These are phyloP conservation scores for Zalophus californianus DNA, from an alignment of 2,797 vertebrate genomes.

Conservation along the genomic window DNA sequence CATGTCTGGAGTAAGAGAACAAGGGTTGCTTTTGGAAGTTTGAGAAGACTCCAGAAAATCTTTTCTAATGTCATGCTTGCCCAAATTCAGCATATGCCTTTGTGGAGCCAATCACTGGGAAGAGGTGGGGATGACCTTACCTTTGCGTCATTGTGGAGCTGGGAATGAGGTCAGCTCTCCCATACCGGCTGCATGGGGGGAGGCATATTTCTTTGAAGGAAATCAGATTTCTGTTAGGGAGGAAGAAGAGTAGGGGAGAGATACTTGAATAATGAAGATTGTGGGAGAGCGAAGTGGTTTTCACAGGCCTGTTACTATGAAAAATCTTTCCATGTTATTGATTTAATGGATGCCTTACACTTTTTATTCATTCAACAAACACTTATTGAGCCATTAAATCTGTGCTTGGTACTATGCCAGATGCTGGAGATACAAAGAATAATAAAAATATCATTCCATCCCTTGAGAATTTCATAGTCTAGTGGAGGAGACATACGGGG, in stretches of 20 bases:
- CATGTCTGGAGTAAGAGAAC: not conserved
- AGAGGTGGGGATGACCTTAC: not conserved
- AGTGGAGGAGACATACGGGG: not conserved
- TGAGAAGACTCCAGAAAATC: not conserved
- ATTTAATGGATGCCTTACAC: not conserved
- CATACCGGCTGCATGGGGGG: not conserved
- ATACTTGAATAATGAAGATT: not conserved
- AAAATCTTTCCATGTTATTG: not conserved
- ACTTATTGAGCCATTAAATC: not conserved
- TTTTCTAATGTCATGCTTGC: not conserved
- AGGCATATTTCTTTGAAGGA: not conserved
- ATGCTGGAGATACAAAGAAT: not conserved
- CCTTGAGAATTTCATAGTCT: constrained; percentile 12
- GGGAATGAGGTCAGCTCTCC: not conserved
- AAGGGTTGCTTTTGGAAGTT: not conserved
- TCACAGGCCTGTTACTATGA: not conserved
- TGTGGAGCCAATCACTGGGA: not conserved
- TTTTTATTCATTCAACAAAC: not conserved
- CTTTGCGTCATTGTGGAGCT: not conserved
- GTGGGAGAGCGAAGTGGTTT: not conserved
- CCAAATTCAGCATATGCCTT: not conserved
- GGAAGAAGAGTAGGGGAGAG: not conserved
- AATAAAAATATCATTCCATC: not conserved
- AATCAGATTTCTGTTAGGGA: not conserved
- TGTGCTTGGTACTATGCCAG: not conserved